Evolutionary conservation across 2,113 vertebrate species (phyloP), one percentile per base, ranked within the genome.

Genomic region (Tursiops truncatus): DNA sequence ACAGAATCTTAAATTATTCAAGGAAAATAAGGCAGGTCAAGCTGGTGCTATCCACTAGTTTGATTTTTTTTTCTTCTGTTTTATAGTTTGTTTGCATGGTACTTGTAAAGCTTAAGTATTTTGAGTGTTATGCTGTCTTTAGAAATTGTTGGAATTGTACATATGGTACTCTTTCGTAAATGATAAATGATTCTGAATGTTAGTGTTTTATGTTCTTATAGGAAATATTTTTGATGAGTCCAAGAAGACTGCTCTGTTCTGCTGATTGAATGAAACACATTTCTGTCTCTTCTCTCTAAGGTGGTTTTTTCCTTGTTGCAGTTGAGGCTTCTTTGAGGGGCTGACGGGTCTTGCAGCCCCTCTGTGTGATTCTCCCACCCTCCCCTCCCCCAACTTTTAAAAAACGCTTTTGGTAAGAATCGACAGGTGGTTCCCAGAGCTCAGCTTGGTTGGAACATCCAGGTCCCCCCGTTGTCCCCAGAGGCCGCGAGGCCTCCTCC

Each of bases 1-100:
- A 99, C 97, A 99, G 98, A 98, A 98, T 96, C 97, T 95, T 97
- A 96, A 98, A 89, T 98, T 98, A 98, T 97, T 98, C 84, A 90
- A 97, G 96, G 97, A 98, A 95, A 97, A 73, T 33, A 82, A 96
- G 97, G 97, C 98, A 95, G 98, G 97, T 98, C 98, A 98, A 97
- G 98, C 98, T 97, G 98, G 98, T 98, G 98, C 96, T 86, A 68
- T 84, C 97, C 96, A 28, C 98, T 97, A 84, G 98, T 98, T 98
- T 98, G 89, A 96, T 98, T 98, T 79, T 70, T 65, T 82, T 86
- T 15, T 67, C 81, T 15, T 26, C 91, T 96, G 87, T 98, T 97
- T 41, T 73, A 94, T 94, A 98, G 97, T 97, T 96, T 65, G 70
- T 98, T 98, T 98, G 98, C 98, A 98, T 97, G 98, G 98, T 97